Evolutionary conservation across 2,113 vertebrate genomes (phyloP), one percentile per base, ranked within the genome.

Genomic region (Emydocephalus ijimae): DNA sequence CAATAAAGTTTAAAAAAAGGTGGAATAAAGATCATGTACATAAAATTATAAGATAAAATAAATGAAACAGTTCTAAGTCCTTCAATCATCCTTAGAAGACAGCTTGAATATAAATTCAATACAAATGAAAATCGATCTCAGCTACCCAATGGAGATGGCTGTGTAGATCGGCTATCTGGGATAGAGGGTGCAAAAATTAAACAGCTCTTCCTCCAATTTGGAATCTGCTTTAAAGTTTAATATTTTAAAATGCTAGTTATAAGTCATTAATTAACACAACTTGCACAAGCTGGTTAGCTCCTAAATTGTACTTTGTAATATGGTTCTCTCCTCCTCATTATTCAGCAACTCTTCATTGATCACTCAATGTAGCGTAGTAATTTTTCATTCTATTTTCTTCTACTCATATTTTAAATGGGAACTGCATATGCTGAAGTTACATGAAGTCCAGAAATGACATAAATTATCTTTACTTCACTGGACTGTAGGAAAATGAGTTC

Each of bases 281-380:
- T 18, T 86, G n/a, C 56, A 93, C 55, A 34, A 87, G 69, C 43
- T 29, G 45, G 21, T 57, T 90, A 64, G 81, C 81, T 48, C 43
- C 88, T 93, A 90, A 93, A 90, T 93, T 87, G 56, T 43, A 43
- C 48, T 87, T 45, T 24, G 61, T 93, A 90, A 93, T 50, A 50
- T 90, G 29, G 81, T 61, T 50, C 23, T 87, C 81, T 52, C 81
- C 69, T 50, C 69, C 81, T 64, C 74, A 64, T 93, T 90, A 93
- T 90, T 93, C 92, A 93, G 81, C 24, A 89, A 89, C 57, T 52
- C 26, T 69, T 93, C 81, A 92, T 69, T 90, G 92, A 29, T 89
- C 88, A 52, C 57, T 92, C 50, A 87, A 74, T 92, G 81, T 90
- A 86, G 52, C 91, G 55, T 26, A 20, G 45, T n/a, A 87, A 69